Evolutionary conservation across 1,140 invertebrate species (phyloP).

Genomic region (Antheraea mylitta): DNA sequence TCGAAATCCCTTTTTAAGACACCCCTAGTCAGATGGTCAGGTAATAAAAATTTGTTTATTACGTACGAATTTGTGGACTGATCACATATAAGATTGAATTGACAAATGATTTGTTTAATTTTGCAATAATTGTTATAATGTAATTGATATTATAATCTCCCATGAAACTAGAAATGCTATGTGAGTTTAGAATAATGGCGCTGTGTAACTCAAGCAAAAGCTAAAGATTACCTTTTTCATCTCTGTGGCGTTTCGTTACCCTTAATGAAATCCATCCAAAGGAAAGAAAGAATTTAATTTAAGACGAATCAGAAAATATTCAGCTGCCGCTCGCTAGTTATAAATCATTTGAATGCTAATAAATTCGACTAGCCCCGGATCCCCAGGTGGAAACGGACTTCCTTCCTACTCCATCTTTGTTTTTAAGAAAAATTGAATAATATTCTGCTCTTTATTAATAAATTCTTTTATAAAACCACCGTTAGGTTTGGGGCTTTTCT

Average conservation of each 20-base stretch:
- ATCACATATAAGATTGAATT: too few relatives aligned
- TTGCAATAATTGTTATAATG: neutral
- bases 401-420: constrained; percentile 63
- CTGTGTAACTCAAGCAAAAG: neutral
- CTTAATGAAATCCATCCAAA: constrained; percentile 75
- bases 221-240: constrained; percentile 67
- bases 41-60: too few relatives aligned
- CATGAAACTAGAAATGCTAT: too few relatives aligned
- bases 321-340: constrained; percentile 75
- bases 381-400: constrained; percentile 66
- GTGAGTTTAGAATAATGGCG: neutral
- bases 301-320: constrained; percentile 77
- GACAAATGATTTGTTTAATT: too few relatives aligned
- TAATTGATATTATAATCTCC: too few relatives aligned
- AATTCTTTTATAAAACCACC: constrained; percentile 63
- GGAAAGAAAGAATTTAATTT: constrained; percentile 78
- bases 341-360: constrained; percentile 79
- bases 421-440: constrained; percentile 65
- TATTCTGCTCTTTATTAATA: constrained; percentile 69
- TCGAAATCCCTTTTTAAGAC: too few relatives aligned
- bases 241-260: constrained; percentile 64
- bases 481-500: constrained; percentile 54
- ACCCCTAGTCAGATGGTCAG: too few relatives aligned
- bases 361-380: constrained; percentile 69
- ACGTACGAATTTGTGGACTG: too few relatives aligned